Base-by-base conservation (phyloP, 2,113 vertebrate genomes). In the Myotis yumanensis region DNA sequence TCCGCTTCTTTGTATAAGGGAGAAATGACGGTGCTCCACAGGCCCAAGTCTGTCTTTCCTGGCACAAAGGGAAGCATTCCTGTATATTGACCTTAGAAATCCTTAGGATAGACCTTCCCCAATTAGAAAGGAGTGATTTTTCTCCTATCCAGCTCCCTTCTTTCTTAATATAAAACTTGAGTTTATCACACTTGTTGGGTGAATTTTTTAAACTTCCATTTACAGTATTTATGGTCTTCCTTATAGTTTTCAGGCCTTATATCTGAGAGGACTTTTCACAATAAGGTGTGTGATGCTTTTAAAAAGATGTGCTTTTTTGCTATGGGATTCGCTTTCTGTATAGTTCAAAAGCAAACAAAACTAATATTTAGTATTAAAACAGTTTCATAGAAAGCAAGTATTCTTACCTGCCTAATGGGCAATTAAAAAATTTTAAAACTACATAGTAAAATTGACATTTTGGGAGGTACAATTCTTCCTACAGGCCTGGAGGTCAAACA, bases 131-230 rank as follows among this genome's bases (percentile, higher is more conserved):
- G 9, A 82, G 25, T 23, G 8, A 57, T 75, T 75, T 87, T 87
- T 28, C 40, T 62, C 32, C 11, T 32, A 14, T 69, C 51, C n/a
- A 66, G 2, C 14, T 76, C 20, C 37, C 43, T 54, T 92, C 40
- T 48, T 7, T 80, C 32, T 96, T 59, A 79, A 25, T 54, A 79
- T 3, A 76, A 76, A 92, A 54, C 48, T n/a, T 16, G 43, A 92
- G 25, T 92, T 94, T 11, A 85, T 66, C 59, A 68, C 14, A 35
- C 40, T 86, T 68, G 57, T 80, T 75, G 75, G 68, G n/a, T 79
- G 71, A 80, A 51, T 66, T 95, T 90, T 90, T 94, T 68, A 80
- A 54, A 62, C 25, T 46, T n/a, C 40, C 48, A 11, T 57, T 89
- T 32, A 43, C 0, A 43, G 10, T 32, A 17, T 86, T 64, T 84